Percentiles rank a stretch among this genome's conserved stretches.
Evolutionary conservation across 2,797 vertebrate species (phyloP).

Genomic region (Alauda arvensis): DNA sequence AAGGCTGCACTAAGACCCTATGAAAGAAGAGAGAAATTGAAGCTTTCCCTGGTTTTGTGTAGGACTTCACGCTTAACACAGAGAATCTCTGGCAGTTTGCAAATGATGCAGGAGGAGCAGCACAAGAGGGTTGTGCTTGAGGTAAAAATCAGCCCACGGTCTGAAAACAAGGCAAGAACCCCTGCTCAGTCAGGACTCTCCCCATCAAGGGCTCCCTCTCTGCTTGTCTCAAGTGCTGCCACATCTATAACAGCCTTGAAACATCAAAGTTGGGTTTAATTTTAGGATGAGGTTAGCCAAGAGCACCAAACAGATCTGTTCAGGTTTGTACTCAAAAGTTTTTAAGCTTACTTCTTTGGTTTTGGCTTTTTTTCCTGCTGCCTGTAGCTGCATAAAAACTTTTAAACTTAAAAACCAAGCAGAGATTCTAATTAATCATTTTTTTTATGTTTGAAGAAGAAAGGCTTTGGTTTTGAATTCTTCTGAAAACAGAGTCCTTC

Average conservation of each 20-base stretch:
- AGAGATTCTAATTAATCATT: background rate
- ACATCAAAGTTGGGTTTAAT: background rate
- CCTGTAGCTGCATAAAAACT: background rate
- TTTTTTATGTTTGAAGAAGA: conserved; percentile 31
- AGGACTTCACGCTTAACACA: background rate
- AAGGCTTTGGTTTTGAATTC: background rate
- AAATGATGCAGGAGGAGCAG: background rate
- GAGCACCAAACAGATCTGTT: background rate
- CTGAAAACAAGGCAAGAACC: background rate
- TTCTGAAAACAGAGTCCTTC: conserved; percentile 2
- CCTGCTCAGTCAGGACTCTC: background rate
- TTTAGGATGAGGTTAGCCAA: background rate
- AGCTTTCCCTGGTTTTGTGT: background rate
- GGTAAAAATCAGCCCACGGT: background rate
- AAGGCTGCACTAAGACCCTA: background rate
- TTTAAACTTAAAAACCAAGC: background rate
- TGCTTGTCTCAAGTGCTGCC: background rate
- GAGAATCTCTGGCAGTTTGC: background rate
- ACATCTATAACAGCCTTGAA: background rate
- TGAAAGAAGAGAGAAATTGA: background rate
- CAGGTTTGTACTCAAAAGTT: background rate
- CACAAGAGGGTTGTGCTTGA: background rate
- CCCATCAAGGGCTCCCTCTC: background rate
- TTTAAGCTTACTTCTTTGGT: background rate
- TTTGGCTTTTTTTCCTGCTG: background rate